phyloP scores from a whole-genome alignment of 2,888 invertebrate genomes.

The Sinelater perroti region DNA sequence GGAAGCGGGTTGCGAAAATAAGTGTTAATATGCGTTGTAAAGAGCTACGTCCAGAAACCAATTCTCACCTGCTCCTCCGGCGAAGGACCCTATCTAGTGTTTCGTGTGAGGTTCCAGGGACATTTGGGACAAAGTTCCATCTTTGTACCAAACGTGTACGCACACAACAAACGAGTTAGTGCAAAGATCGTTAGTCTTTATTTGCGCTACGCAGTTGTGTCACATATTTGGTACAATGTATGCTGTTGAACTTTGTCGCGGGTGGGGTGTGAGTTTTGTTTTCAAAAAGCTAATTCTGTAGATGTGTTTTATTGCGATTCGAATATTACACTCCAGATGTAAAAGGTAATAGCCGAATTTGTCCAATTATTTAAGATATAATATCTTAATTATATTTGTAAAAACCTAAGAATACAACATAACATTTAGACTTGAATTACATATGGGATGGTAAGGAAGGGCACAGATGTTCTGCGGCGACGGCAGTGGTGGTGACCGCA shows the following conservation, averaged over 20 bases:
- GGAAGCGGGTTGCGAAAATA: slow-evolving; percentile 51
- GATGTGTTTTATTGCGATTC: slow-evolving; percentile 43
- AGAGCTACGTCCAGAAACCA: slow-evolving; percentile 44
- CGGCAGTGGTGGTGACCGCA: slow-evolving; percentile 36
- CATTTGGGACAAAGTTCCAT: slow-evolving; percentile 22
- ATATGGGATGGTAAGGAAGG: slow-evolving; percentile 50
- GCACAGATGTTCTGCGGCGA: slow-evolving; percentile 45
- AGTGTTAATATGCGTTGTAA: slow-evolving; percentile 47
- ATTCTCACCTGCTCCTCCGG: slow-evolving; percentile 50
- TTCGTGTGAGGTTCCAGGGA: slow-evolving; percentile 25
- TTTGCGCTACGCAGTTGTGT: neutral
- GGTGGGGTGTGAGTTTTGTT: slow-evolving; percentile 32
- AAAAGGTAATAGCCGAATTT: slow-evolving; percentile 44
- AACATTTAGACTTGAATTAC: slow-evolving; percentile 49
- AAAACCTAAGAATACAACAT: slow-evolving; percentile 51
- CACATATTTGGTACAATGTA: slow-evolving; percentile 25
- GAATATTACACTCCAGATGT: slow-evolving; percentile 43
- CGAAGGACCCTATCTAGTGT: slow-evolving; percentile 28
- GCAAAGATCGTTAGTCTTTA: slow-evolving; percentile 12
- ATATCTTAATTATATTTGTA: slow-evolving; percentile 51
- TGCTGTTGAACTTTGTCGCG: slow-evolving; percentile 29
- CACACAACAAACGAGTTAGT: slow-evolving; percentile 15
- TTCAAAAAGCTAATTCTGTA: slow-evolving; percentile 30
- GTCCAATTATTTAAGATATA: slow-evolving; percentile 48
- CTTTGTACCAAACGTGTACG: slow-evolving; percentile 26